These are phyloP conservation scores for Turritopsis rubra DNA, from an alignment of 30 jellyfish, hydroid and myxozoan species.

Conservation along the genomic window DNA sequence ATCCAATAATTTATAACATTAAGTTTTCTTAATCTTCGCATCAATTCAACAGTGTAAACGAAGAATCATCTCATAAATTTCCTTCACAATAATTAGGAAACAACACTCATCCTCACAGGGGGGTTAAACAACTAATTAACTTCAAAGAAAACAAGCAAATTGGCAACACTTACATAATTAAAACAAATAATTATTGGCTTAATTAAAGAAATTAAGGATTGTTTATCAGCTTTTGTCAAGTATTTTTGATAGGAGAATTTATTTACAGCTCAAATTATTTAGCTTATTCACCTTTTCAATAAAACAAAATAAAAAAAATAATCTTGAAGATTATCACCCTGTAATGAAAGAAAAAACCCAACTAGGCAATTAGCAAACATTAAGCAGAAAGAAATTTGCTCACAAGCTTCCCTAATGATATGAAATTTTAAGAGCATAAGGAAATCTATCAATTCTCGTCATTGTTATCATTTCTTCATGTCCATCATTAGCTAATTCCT, in stretches of 20 bases:
- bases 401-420: neutral
- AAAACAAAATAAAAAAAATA: no score
- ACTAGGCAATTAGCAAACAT: neutral
- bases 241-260: neutral
- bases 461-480: neutral
- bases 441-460: neutral
- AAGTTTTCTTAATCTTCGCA: neutral
- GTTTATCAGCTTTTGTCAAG: neutral
- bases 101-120: neutral
- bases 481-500: neutral
- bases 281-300: neutral
- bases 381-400: neutral
- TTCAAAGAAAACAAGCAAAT: neutral
- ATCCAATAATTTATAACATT: neutral
- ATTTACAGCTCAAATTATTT: neutral
- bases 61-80: neutral
- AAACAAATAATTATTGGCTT: neutral
- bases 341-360: neutral
- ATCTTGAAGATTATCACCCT: neutral
- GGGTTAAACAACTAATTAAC: neutral
- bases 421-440: neutral
- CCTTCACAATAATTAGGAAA: neutral
- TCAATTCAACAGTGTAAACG: neutral
- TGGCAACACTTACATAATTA: neutral
- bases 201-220: neutral